A percentile compares a stretch with the other conserved stretches of the same genome.
These are phyloP conservation scores for Prunella strophiata DNA, from an alignment of 2,797 vertebrate genomes.

Conservation along the genomic window DNA sequence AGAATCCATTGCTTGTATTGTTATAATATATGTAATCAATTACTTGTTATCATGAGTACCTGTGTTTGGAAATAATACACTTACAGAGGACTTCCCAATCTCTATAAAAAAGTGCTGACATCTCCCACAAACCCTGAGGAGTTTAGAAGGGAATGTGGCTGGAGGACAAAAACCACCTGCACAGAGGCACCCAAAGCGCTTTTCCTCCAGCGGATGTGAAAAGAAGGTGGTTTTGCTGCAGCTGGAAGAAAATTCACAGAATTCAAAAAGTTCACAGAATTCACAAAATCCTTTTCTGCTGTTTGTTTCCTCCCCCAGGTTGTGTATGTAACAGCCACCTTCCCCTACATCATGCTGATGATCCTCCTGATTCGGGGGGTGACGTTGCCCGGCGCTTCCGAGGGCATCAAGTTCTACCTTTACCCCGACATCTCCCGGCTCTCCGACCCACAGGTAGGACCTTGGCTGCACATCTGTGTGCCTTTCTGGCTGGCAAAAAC, in stretches of 20 bases:
- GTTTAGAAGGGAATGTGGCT: background rate
- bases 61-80: background rate
- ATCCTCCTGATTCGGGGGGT: constrained; percentile 93
- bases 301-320: constrained; percentile 77
- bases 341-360: constrained; percentile 85
- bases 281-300: background rate
- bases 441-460: constrained; percentile 93
- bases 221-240: background rate
- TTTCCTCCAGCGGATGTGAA: background rate
- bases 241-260: background rate
- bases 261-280: background rate
- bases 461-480: background rate
- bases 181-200: background rate
- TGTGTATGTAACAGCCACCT: constrained; percentile 93
- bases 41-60: background rate
- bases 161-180: background rate
- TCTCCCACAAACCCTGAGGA: background rate
- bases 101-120: background rate
- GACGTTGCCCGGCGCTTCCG: constrained; percentile 90
- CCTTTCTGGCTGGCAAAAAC: background rate
- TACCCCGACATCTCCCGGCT: constrained; percentile 94
- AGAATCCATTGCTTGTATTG: background rate
- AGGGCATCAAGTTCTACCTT: constrained; percentile 98
- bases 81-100: background rate
- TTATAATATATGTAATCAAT: background rate